Percentiles rank a stretch among this genome's conserved stretches.
These are phyloP conservation scores for Gasterosteus nipponicus DNA, from an alignment of 2,113 vertebrate species.

Conservation along the genomic window DNA sequence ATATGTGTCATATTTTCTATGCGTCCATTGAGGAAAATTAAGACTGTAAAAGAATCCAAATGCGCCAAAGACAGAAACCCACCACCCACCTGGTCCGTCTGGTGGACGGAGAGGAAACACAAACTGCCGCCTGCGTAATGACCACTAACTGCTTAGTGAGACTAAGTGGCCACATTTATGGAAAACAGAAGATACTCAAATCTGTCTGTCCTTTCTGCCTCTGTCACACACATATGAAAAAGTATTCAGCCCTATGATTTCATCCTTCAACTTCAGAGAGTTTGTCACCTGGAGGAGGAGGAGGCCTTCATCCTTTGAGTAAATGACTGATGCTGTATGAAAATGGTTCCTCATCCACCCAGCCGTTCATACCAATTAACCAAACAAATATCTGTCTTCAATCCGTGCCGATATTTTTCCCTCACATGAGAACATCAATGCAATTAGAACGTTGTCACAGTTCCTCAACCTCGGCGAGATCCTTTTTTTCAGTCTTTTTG, in stretches of 20 bases:
- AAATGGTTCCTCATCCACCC: background rate
- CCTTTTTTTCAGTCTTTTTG: background rate
- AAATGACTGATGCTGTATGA: background rate
- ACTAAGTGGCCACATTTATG: background rate
- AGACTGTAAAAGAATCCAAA: background rate
- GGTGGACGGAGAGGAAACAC: background rate
- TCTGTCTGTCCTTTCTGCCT: background rate
- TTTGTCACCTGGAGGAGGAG: background rate
- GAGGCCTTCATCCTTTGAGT: background rate
- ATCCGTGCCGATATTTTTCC: background rate
- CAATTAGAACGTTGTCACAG: background rate
- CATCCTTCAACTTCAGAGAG: background rate
- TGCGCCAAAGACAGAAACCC: background rate
- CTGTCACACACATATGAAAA: background rate
- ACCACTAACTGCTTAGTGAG: background rate
- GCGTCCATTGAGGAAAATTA: background rate
- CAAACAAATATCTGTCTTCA: background rate
- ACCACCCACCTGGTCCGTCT: background rate
- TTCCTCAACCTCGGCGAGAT: background rate
- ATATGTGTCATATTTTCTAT: background rate
- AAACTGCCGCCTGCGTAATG: background rate
- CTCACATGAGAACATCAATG: background rate
- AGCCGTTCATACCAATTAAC: background rate
- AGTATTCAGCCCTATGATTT: background rate
- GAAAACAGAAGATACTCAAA: background rate